Conservation (phyloP, 2,113 vertebrate genomes). For the Ciconia maguari region DNA sequence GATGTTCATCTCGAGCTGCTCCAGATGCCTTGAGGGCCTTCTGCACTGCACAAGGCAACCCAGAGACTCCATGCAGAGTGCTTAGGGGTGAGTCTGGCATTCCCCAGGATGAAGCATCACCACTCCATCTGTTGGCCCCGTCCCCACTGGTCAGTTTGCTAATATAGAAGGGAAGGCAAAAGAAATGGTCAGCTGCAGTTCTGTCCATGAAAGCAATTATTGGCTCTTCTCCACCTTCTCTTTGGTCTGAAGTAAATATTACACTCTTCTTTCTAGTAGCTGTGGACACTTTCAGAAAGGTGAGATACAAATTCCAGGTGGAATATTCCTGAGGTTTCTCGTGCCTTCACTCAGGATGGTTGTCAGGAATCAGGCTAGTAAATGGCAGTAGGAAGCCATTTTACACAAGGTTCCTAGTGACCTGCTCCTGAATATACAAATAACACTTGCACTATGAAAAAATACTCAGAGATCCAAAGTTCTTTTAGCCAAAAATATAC, state of each 20-base stretch:
- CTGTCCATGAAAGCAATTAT: neutral
- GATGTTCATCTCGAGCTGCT: neutral
- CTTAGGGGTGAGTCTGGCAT: neutral
- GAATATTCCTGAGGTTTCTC: neutral
- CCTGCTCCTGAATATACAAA: neutral
- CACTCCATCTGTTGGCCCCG: neutral
- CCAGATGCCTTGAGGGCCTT: accelerated
- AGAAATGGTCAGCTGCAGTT: neutral
- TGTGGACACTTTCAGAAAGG: neutral
- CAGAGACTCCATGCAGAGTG: neutral
- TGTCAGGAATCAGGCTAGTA: neutral
- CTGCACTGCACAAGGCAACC: neutral
- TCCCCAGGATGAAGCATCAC: neutral
- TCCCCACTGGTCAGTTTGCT: neutral
- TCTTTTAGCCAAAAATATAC: neutral
- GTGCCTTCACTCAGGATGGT: neutral
- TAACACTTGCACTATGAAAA: neutral
- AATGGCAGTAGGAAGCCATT: neutral
- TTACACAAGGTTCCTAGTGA: neutral
- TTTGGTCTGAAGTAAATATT: neutral
- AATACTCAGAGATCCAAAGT: neutral
- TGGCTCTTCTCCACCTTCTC: neutral
- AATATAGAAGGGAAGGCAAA: neutral
- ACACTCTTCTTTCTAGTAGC: neutral
- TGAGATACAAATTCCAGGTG: neutral